These are phyloP conservation scores for Platycheirus rosarum DNA, from an alignment of 2,888 invertebrate species.

Conservation along the genomic window DNA sequence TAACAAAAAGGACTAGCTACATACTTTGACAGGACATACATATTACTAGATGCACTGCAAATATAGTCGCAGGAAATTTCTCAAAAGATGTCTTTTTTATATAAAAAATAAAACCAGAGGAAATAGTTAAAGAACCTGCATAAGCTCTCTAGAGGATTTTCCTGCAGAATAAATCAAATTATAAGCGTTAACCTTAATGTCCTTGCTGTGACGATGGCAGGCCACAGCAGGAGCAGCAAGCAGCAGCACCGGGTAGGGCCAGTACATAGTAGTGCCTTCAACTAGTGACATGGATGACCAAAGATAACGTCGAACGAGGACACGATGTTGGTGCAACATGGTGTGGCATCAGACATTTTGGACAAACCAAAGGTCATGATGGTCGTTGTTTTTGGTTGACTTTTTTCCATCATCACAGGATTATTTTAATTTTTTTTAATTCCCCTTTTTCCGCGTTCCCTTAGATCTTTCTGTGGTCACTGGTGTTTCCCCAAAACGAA, in stretches of 20 bases:
- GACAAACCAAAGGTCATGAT: conserved; percentile 64
- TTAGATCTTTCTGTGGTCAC: conserved; percentile 6
- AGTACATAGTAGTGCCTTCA: conserved; percentile 5
- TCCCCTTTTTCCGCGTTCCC: neutral
- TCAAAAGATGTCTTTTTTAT: conserved; percentile 20
- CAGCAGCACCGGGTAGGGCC: neutral
- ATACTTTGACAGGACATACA: conserved; percentile 45
- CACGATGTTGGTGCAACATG: conserved; percentile 49
- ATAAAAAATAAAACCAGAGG: conserved; percentile 6
- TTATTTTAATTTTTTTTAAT: conserved; percentile 37
- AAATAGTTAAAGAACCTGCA: conserved; percentile 23
- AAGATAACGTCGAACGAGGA: conserved; percentile 50
- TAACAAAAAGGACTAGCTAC: no score
- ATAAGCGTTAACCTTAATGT: conserved; percentile 67
- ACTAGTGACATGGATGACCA: conserved; percentile 45
- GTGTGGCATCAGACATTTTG: conserved; percentile 51
- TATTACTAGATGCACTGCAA: conserved; percentile 18
- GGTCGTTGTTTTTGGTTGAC: conserved; percentile 39
- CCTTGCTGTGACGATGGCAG: conserved; percentile 54
- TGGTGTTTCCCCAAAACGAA: conserved; percentile 25
- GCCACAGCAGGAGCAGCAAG: conserved; percentile 1
- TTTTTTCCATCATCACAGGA: conserved; percentile 11
- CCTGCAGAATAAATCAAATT: conserved; percentile 68
- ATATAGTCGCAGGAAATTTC: conserved; percentile 42
- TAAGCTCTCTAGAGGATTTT: conserved; percentile 41